Base-by-base conservation (phyloP, 2,113 vertebrate genomes). In the Martes martes region DNA sequence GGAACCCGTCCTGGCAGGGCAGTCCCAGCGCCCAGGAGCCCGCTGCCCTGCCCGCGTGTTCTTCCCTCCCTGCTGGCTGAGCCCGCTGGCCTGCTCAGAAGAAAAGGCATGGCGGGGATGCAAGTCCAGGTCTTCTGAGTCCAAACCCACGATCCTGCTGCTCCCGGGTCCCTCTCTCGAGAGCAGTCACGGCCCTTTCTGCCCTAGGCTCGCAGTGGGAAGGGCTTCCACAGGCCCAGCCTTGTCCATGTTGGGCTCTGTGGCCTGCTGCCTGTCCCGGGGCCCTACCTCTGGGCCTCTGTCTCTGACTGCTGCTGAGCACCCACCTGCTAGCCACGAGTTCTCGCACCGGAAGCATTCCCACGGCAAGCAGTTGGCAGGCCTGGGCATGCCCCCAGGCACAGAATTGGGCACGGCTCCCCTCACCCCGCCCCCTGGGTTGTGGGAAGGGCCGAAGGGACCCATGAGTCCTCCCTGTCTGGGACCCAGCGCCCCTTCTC, bases 21-120 rank as follows among this genome's bases (percentile, higher is more conserved):
- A 19, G 14, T 19, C 7, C 50, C 42, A 0, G 14, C 0, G 0
- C 88, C 76, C 91, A 69, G 11, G 19, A 7, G 42, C 9, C 65
- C 14, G 14, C 23, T 15, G 2, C 36, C 28, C 1, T 1, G 18
- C 6, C 52, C 24, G 0, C 36, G 1, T 6, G 28, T 26, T 18
- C 15, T 2, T 26, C 26, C 3, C 42, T 24, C 59, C 23, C 76
- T 39, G 11, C 28, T 6, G 8, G 61, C 19, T 1, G n/a, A 86
- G 76, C 2, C 8, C 6, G 80, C 23, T 0, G 3, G 4, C 45
- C 28, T 63, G 63, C 71, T 11, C 3, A 1, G 23, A 18, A 57
- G 18, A 6, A 26, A 31, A 45, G 39, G 80, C 24, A 3, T 42
- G 31, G 11, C 24, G 0, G 15, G n/a, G 31, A 7, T n/a, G 0